Evolutionary conservation across 2,113 vertebrate species (phyloP).

Genomic region (Triplophysa dalaica): DNA sequence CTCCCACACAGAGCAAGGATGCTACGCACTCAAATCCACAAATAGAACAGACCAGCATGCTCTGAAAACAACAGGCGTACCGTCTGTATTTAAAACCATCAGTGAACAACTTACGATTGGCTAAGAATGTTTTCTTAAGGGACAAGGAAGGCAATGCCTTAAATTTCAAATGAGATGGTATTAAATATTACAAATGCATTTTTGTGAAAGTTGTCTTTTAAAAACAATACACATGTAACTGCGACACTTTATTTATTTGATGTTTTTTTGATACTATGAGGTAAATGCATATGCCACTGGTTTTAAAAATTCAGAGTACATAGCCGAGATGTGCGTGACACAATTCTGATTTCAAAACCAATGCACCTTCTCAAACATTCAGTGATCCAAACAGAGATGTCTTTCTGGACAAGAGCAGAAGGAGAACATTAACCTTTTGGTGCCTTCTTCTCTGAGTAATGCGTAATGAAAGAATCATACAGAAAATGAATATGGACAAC

Average conservation of each 20-base stretch:
- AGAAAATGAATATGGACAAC: slow-evolving; percentile 23
- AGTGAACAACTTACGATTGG: background rate
- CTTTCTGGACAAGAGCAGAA: background rate
- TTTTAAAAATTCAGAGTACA: too few species aligned
- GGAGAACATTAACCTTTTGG: slow-evolving; percentile 27
- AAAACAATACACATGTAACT: too few species aligned
- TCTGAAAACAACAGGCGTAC: slow-evolving; percentile 30
- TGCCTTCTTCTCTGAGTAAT: slow-evolving; percentile 4
- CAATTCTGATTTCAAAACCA: slow-evolving; percentile 4
- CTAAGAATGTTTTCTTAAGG: too few species aligned
- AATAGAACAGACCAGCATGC: slow-evolving; percentile 49
- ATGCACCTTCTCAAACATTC: slow-evolving; percentile 33
- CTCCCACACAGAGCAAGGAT: slow-evolving; percentile 59
- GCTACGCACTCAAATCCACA: slow-evolving; percentile 44
- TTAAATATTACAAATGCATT: too few species aligned
- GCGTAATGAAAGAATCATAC: slow-evolving; percentile 8
- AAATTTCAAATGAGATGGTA: too few species aligned
- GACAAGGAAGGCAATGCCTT: too few species aligned
- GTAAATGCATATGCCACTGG: too few species aligned
- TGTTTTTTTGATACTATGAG: too few species aligned
- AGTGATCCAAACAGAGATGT: background rate
- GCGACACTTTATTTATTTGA: too few species aligned
- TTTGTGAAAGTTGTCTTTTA: too few species aligned
- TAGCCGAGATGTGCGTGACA: too few species aligned
- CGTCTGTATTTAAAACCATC: slow-evolving; percentile 8